Evolutionary conservation across 2,113 vertebrate species (phyloP).

Genomic region (Bothrops jararaca): DNA sequence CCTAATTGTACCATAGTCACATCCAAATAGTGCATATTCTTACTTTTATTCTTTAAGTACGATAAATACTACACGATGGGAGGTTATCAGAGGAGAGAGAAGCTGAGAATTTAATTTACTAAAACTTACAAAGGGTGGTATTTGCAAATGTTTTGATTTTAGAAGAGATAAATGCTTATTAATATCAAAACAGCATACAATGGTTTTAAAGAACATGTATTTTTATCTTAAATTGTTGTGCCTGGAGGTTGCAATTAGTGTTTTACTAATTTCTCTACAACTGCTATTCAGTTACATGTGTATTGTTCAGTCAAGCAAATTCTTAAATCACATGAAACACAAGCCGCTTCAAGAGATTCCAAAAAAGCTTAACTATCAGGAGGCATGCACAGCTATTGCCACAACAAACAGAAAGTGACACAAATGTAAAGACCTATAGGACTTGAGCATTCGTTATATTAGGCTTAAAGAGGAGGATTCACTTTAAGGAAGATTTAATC

Average conservation of each 20-base stretch:
- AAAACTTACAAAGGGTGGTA: background rate
- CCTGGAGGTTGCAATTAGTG: slow-evolving; percentile 18
- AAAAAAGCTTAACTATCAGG: background rate
- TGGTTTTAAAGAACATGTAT: slow-evolving; percentile 6
- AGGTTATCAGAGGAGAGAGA: background rate
- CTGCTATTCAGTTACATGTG: background rate
- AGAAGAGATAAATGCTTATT: background rate
- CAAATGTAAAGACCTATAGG: background rate
- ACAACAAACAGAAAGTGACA: background rate
- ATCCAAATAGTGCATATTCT: background rate
- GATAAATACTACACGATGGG: background rate
- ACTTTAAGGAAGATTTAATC: background rate
- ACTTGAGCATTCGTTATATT: background rate
- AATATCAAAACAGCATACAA: background rate
- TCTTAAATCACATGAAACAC: slow-evolving; percentile 4
- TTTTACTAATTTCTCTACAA: background rate
- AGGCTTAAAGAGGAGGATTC: background rate
- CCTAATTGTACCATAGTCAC: background rate
- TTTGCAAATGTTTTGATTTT: background rate
- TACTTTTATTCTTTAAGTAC: background rate
- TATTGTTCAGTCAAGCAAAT: background rate
- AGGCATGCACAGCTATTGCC: too few species aligned
- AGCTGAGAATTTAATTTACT: background rate
- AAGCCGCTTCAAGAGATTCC: background rate
- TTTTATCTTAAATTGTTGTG: slow-evolving; percentile 33